These are phyloP conservation scores for Aleiodes leptofemur DNA, from an alignment of 2,888 invertebrate species.

Conservation along the genomic window DNA sequence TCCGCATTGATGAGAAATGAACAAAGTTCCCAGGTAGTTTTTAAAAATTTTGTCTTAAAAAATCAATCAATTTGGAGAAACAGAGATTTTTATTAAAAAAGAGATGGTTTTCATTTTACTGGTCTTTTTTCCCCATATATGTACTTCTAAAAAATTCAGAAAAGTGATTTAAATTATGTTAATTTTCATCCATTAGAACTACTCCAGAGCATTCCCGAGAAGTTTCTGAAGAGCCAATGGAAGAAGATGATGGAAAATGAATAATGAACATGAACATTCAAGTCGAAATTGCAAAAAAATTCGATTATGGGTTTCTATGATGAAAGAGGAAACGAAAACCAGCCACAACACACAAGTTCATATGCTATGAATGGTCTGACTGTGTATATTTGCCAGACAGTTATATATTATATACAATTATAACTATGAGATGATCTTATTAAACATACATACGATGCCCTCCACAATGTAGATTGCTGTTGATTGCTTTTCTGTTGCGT, in stretches of 20 bases:
- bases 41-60: too few species aligned
- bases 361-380: background rate
- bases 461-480: conserved; percentile 32
- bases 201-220: conserved; percentile 81
- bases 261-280: conserved; percentile 62
- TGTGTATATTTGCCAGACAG: background rate
- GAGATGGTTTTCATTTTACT: too few species aligned
- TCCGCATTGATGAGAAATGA: too few species aligned
- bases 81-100: too few species aligned
- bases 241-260: conserved; percentile 89
- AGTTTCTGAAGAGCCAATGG: conserved; percentile 88
- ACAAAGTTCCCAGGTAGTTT: too few species aligned
- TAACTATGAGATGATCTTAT: conserved; percentile 19
- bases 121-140: too few species aligned
- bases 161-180: conserved; percentile 1
- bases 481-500: background rate
- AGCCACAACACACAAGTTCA: background rate
- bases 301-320: too few species aligned
- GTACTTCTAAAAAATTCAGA: too few species aligned
- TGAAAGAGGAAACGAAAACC: background rate
- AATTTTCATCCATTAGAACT: conserved; percentile 73
- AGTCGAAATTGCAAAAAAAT: background rate
- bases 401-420: background rate
- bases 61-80: too few species aligned
- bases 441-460: conserved; percentile 30